A percentile compares a stretch with the other conserved stretches of the same genome.
phyloP scores from a whole-genome alignment of 1,140 invertebrate genomes.

The Neoseiulus cucumeris region DNA sequence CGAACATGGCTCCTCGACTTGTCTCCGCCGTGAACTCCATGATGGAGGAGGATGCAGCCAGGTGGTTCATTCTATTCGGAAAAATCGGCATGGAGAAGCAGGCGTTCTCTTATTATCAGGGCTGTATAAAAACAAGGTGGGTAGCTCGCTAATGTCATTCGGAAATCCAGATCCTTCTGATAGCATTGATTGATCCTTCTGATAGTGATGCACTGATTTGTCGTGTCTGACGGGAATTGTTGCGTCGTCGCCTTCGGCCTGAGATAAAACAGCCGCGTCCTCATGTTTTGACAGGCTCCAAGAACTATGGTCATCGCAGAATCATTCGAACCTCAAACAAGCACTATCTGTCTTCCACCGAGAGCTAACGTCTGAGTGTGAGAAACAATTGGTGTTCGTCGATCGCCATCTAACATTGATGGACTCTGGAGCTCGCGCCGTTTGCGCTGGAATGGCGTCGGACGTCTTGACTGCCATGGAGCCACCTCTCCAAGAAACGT shows the following conservation, averaged over 20 bases:
- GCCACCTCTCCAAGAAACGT: not conserved
- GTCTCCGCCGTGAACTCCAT: not conserved
- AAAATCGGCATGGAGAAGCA: conserved; percentile 3
- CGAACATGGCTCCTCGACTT: not conserved
- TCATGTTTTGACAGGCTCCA: not conserved
- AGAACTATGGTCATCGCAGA: not conserved
- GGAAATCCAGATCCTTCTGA: not conserved
- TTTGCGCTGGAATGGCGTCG: not conserved
- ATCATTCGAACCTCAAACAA: conserved; percentile 8
- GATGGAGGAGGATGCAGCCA: not conserved
- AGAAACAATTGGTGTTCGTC: not conserved
- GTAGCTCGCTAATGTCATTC: not conserved
- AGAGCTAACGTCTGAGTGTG: conserved; percentile 7
- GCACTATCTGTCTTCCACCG: not conserved
- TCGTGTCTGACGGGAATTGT: no score
- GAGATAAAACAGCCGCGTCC: no score
- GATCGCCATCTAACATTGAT: not conserved
- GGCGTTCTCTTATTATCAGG: not conserved
- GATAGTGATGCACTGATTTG: no score
- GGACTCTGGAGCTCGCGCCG: not conserved
- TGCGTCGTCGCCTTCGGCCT: no score
- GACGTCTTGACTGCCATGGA: conserved; percentile 1
- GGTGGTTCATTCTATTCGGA: conserved; percentile 2
- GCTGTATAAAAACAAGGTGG: not conserved
- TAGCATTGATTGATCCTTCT: no score